phyloP scores from a whole-genome alignment of 2,797 vertebrate genomes.

The Tamandua tetradactyla region DNA sequence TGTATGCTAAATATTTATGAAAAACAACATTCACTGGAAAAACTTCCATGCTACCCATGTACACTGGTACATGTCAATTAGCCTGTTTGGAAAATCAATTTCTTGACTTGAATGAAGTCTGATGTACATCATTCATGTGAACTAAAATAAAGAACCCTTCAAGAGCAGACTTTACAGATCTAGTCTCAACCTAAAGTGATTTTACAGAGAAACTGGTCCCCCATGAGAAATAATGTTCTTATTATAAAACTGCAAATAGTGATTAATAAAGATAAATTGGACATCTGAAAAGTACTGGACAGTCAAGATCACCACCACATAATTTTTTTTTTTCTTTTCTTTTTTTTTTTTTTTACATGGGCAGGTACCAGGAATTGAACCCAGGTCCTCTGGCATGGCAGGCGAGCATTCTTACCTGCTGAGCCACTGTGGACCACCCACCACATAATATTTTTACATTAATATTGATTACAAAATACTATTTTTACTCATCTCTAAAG shows the following conservation, averaged over 20 bases:
- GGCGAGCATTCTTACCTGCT: too few relatives aligned
- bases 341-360: too few relatives aligned
- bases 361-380: too few relatives aligned
- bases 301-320: conserved; percentile 41
- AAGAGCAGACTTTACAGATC: conserved; percentile 36
- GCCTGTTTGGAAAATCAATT: conserved; percentile 45
- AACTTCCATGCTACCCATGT: not conserved
- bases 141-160: conserved; percentile 56
- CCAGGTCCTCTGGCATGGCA: too few relatives aligned
- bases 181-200: not conserved
- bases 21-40: conserved; percentile 34
- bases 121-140: conserved; percentile 50
- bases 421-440: too few relatives aligned
- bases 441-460: conserved; percentile 57
- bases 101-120: conserved; percentile 43
- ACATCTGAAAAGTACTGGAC: conserved; percentile 37
- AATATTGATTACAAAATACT: conserved; percentile 51
- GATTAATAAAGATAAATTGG: conserved; percentile 46
- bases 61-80: not conserved
- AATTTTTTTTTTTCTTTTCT: too few relatives aligned
- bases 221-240: not conserved
- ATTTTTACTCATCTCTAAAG: conserved; percentile 40
- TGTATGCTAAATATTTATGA: conserved; percentile 26
- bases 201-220: not conserved
- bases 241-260: conserved; percentile 26